phyloP scores from a whole-genome alignment of 53 echinoderm and acorn worm species.

The Holothuria leucospilota region DNA sequence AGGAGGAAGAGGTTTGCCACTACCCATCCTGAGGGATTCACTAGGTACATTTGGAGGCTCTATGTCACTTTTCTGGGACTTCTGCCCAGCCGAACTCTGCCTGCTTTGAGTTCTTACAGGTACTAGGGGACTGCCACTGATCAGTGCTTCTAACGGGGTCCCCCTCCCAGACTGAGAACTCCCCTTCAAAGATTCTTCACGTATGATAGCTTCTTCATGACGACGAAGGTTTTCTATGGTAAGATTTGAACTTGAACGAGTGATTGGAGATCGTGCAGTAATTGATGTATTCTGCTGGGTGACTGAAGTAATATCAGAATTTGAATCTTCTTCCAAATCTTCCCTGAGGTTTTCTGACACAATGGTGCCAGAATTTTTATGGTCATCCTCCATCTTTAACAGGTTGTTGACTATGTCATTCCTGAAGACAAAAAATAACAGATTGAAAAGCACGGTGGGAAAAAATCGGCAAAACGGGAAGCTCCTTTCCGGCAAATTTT shows the following conservation, averaged over 20 bases:
- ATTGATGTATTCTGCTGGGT: neutral
- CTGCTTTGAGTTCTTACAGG: slow-evolving; percentile 73
- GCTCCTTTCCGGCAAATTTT: too few relatives aligned
- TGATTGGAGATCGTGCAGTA: neutral
- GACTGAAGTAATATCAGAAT: slow-evolving; percentile 17
- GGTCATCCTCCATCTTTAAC: neutral
- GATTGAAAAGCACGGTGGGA: too few relatives aligned
- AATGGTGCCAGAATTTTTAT: neutral
- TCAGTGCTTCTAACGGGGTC: slow-evolving; percentile 47
- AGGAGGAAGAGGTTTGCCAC: slow-evolving; percentile 89
- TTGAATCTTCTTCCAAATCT: neutral
- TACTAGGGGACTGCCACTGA: slow-evolving; percentile 72
- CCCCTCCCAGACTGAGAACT: slow-evolving; percentile 54
- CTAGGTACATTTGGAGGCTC: slow-evolving; percentile 43
- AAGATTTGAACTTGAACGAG: slow-evolving; percentile 77
- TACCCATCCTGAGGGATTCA: slow-evolving; percentile 82
- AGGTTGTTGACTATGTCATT: too few relatives aligned
- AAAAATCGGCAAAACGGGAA: too few relatives aligned
- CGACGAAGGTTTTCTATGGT: slow-evolving; percentile 90
- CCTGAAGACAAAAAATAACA: too few relatives aligned
- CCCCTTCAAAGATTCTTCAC: slow-evolving; percentile 61
- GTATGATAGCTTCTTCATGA: slow-evolving; percentile 57
- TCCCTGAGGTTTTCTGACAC: neutral
- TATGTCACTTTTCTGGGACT: slow-evolving; percentile 33
- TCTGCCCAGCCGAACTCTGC: slow-evolving; percentile 42